Base-by-base conservation (phyloP, 2,797 vertebrate genomes). In the Natrix natrix region DNA sequence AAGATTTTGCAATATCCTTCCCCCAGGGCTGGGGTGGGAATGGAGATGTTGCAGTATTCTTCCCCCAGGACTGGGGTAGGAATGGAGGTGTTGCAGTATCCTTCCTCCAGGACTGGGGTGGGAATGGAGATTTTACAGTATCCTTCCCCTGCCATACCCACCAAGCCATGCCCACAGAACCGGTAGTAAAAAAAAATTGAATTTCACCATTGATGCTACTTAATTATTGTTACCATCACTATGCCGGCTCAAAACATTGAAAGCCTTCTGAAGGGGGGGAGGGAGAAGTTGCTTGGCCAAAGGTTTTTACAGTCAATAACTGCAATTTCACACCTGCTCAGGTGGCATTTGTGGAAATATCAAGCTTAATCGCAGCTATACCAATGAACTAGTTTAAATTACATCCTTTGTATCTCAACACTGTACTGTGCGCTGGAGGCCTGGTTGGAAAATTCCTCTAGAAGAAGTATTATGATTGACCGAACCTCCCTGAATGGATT, bases 391-490 rank as follows among this genome's bases (percentile, higher is more conserved):
- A n/a, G 93, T 55, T 88, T 4, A 26, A 94, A 61, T 8, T 57
- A 87, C 11, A 28, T 86, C 57, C 59, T 93, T 94, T 91, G 16
- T 2, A 54, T 66, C 74, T 90, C 3, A 59, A 28, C 91, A 48
- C 37, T 88, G 1, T 26, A 69, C 16, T 87, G 5, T 87, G 22
- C 74, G 74, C 56, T 60, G 86, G 61, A 91, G 69, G 63, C 17
- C 28, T 52, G 13, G 8, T 16, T 88, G 86, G 60, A 94, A 87
- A 56, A 32, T 1, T 89, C 57, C 74, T 92, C 54, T 95, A 93
- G 93, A 96, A 95, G 52, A 91, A 94, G 61, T 56, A 89, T 56
- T 74, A 13, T 66, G 91, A 94, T 69, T 91, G 0, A 78, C 93
- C 8, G 28, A 20, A 54, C 13, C 54, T 57, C 78, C 26, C 2